These are phyloP conservation scores for Oligia strigilis DNA, from an alignment of 2,888 invertebrate species.

Conservation along the genomic window DNA sequence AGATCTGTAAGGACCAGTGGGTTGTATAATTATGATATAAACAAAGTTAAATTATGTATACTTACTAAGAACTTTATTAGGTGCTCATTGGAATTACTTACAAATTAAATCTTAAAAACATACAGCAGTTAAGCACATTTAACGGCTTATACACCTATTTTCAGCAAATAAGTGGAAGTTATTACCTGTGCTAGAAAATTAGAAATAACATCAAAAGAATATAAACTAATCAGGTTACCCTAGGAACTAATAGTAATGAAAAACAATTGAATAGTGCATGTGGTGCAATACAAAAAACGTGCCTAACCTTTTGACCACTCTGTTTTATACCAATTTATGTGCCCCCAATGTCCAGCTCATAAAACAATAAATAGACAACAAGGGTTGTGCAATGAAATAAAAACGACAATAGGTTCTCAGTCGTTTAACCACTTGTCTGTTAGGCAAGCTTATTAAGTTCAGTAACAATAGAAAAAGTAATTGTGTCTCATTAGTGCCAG, in stretches of 20 bases:
- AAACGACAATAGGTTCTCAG: not conserved
- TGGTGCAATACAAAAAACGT: not conserved
- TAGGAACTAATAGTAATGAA: constrained; percentile 16
- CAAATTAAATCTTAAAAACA: constrained; percentile 17
- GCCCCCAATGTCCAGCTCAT: not conserved
- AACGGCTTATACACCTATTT: not conserved
- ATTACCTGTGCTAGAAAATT: not conserved
- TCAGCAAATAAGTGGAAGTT: not conserved
- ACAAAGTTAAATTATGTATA: not conserved
- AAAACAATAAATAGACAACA: not conserved
- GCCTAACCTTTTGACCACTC: not conserved
- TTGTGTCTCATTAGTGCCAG: too few relatives aligned
- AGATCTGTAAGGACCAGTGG: not conserved
- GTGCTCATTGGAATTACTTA: not conserved
- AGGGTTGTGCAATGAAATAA: not conserved
- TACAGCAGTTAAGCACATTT: constrained; percentile 4
- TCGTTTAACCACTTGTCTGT: not conserved
- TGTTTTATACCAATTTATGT: not conserved
- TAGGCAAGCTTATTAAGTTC: too few relatives aligned
- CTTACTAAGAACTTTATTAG: constrained; percentile 24
- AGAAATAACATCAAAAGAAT: not conserved
- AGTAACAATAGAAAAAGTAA: too few relatives aligned
- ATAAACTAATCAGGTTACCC: constrained; percentile 5
- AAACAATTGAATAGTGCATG: not conserved
- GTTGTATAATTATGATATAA: constrained; percentile 2